Conservation (phyloP, 2,113 vertebrate genomes). For the Perca flavescens region DNA sequence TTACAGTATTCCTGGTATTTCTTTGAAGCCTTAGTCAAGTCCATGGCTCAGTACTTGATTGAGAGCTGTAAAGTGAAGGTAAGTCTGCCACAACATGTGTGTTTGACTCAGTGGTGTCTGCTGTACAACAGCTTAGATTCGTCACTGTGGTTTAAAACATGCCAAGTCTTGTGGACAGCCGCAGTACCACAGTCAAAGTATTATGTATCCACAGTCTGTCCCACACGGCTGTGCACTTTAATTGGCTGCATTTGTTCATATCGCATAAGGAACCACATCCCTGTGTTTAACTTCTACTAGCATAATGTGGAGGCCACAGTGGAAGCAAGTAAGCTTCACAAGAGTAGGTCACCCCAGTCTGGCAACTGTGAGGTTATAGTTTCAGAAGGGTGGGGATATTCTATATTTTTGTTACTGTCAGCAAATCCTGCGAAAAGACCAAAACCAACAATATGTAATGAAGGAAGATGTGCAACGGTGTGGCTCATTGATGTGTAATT, state of each 20-base stretch:
- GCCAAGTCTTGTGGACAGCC: conserved; percentile 59
- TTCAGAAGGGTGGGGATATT: neutral
- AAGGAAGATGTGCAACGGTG: neutral
- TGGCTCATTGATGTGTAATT: neutral
- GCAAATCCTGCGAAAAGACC: neutral
- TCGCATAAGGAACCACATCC: conserved; percentile 61
- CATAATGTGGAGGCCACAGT: conserved; percentile 36
- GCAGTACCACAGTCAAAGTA: conserved; percentile 48
- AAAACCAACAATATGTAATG: neutral
- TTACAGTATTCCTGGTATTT: conserved; percentile 99
- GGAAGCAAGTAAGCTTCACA: conserved; percentile 22
- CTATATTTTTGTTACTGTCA: neutral
- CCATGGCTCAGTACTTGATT: conserved; percentile 97
- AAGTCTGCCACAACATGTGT: conserved; percentile 45
- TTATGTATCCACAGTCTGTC: conserved; percentile 43
- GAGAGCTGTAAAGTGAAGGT: conserved; percentile 96
- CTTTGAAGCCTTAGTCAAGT: conserved; percentile 97
- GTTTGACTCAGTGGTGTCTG: conserved; percentile 22
- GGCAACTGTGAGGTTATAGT: neutral
- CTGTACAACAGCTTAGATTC: conserved; percentile 23
- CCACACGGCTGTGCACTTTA: conserved; percentile 47
- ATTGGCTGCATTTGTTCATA: conserved; percentile 57
- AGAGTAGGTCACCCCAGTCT: neutral
- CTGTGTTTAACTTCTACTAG: conserved; percentile 53
- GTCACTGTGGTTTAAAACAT: conserved; percentile 39